These are phyloP conservation scores for Caenorhabditis sulstoni DNA, from an alignment of 2,888 invertebrate species.

Conservation along the genomic window DNA sequence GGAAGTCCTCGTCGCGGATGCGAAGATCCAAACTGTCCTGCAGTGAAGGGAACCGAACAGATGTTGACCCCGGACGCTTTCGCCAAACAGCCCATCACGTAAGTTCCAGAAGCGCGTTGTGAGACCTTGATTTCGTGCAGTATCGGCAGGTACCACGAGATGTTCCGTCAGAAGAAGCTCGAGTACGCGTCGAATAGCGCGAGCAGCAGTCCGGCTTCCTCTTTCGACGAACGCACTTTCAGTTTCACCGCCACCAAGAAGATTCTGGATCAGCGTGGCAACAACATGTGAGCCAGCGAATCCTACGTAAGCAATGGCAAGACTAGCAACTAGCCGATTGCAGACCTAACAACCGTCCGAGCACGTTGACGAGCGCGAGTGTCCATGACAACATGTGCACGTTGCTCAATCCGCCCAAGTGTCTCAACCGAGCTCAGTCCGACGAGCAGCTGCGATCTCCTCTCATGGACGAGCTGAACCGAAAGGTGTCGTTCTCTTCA, in stretches of 20 bases:
- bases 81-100: constrained; percentile 77
- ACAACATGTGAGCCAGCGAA: constrained; percentile 35
- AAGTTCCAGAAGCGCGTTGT: constrained; percentile 47
- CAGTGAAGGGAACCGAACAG: constrained; percentile 75
- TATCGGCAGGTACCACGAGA: constrained; percentile 72
- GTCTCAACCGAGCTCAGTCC: constrained; percentile 67
- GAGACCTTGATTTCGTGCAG: constrained; percentile 27
- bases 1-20: constrained; percentile 78
- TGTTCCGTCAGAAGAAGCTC: constrained; percentile 78
- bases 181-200: constrained; percentile 74
- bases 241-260: constrained; percentile 62
- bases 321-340: not conserved
- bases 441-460: constrained; percentile 66
- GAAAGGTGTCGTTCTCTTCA: constrained; percentile 47
- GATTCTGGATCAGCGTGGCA: constrained; percentile 38
- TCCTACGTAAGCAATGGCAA: constrained; percentile 8
- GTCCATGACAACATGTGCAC: constrained; percentile 72
- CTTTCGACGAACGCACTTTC: constrained; percentile 67
- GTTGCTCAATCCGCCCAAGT: constrained; percentile 69
- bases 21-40: constrained; percentile 77
- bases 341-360: constrained; percentile 44
- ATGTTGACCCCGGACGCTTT: constrained; percentile 79
- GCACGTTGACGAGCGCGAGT: constrained; percentile 55
- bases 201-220: constrained; percentile 72
- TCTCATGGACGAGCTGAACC: constrained; percentile 57